Evolutionary conservation across 2,888 invertebrate genomes (phyloP).

Genomic region (Drosophila niveifrons): DNA sequence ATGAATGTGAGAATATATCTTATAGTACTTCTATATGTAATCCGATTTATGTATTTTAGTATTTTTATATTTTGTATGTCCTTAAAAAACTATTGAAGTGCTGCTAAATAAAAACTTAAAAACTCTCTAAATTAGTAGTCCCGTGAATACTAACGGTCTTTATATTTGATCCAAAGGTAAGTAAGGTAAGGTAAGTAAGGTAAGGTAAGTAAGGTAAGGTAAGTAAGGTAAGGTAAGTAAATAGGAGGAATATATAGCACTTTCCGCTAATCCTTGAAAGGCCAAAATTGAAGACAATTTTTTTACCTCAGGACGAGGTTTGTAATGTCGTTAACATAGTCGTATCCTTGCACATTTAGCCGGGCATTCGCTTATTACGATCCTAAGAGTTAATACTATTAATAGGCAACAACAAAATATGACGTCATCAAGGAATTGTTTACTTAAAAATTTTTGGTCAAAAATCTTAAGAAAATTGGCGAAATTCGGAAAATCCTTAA

Average conservation of each 20-base stretch:
- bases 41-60: background rate
- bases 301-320: background rate
- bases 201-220: too few species aligned
- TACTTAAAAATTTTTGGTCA: background rate
- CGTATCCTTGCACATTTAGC: background rate
- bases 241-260: too few species aligned
- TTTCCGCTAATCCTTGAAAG: background rate
- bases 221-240: too few species aligned
- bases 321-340: background rate
- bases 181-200: too few species aligned
- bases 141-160: too few species aligned
- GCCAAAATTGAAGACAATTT: background rate
- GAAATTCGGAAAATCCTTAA: background rate
- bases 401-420: background rate
- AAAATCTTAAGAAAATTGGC: background rate
- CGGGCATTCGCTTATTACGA: background rate
- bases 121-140: too few species aligned
- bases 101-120: background rate
- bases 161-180: too few species aligned
- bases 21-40: background rate
- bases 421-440: background rate
- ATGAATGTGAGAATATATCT: background rate
- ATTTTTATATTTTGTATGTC: background rate
- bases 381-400: background rate
- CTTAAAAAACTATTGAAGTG: background rate